phyloP scores from a whole-genome alignment of 2,113 vertebrate species.

The Rhinichthys klamathensis region DNA sequence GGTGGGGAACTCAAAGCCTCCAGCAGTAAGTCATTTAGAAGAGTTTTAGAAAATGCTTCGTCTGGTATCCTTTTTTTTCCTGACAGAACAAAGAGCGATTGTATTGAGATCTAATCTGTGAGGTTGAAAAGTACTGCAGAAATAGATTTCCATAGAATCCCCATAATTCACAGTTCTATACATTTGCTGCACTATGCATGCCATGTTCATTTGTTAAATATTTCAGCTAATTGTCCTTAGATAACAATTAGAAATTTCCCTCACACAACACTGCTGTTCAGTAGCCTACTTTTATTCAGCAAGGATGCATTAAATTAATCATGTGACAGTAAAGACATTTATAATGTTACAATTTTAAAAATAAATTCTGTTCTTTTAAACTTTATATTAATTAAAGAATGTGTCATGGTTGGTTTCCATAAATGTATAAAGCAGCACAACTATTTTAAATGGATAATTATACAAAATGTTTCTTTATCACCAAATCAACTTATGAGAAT shows the following conservation, averaged over 20 bases:
- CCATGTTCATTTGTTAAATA: neutral
- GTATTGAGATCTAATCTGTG: neutral
- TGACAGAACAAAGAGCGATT: neutral
- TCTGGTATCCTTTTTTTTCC: slow-evolving; percentile 1
- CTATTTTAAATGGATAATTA: too few species aligned
- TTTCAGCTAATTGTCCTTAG: neutral
- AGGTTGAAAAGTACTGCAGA: neutral
- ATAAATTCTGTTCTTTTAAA: too few species aligned
- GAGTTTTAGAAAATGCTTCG: neutral
- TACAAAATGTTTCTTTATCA: too few species aligned
- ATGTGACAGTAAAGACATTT: neutral
- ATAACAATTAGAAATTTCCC: neutral
- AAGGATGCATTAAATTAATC: neutral
- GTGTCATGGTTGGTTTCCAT: too few species aligned
- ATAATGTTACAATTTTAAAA: too few species aligned
- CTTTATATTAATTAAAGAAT: too few species aligned
- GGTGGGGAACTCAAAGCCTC: slow-evolving; percentile 41
- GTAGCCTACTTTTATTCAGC: neutral
- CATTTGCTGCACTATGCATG: neutral
- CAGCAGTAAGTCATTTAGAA: slow-evolving; percentile 21
- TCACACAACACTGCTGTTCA: neutral
- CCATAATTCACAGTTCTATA: neutral
- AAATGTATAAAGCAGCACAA: too few species aligned
- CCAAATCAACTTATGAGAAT: too few species aligned
- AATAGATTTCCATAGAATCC: neutral